phyloP scores from a whole-genome alignment of 1,140 invertebrate genomes.

The Nymphalis io region DNA sequence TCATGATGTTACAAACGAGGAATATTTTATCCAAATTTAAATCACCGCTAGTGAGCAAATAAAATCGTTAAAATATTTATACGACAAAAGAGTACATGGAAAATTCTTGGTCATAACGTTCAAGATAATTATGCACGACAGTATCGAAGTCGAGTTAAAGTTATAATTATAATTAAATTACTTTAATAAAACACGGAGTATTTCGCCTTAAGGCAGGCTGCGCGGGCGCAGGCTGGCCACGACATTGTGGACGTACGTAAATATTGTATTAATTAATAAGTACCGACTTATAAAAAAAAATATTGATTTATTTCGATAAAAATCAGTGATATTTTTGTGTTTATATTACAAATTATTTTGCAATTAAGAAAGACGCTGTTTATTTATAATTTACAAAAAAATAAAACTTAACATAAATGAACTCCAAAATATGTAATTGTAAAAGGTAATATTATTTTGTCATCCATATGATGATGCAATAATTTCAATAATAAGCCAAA shows the following conservation, averaged over 20 bases:
- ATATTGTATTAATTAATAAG: constrained; percentile 65
- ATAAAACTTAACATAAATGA: too few species aligned
- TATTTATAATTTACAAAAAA: too few species aligned
- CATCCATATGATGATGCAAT: too few species aligned
- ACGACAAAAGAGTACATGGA: background rate
- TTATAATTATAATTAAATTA: constrained; percentile 43
- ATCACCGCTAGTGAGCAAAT: background rate
- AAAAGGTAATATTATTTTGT: too few species aligned
- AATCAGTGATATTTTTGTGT: too few species aligned
- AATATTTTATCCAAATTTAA: too few species aligned
- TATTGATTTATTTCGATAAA: background rate
- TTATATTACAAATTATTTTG: too few species aligned
- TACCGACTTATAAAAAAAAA: constrained; percentile 37
- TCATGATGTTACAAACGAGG: too few species aligned
- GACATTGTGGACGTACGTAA: constrained; percentile 54
- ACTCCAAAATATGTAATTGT: too few species aligned
- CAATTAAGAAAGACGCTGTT: too few species aligned
- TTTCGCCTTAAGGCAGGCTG: constrained; percentile 30
- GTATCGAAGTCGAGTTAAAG: constrained; percentile 24
- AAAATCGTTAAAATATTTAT: background rate
- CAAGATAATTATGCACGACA: constrained; percentile 21
- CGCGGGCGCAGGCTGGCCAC: constrained; percentile 38
- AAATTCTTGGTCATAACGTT: constrained; percentile 1
- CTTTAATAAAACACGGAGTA: constrained; percentile 30
- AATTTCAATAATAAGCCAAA: too few species aligned